These are phyloP conservation scores for Poecilia picta DNA, from an alignment of 2,797 vertebrate genomes.

Conservation along the genomic window DNA sequence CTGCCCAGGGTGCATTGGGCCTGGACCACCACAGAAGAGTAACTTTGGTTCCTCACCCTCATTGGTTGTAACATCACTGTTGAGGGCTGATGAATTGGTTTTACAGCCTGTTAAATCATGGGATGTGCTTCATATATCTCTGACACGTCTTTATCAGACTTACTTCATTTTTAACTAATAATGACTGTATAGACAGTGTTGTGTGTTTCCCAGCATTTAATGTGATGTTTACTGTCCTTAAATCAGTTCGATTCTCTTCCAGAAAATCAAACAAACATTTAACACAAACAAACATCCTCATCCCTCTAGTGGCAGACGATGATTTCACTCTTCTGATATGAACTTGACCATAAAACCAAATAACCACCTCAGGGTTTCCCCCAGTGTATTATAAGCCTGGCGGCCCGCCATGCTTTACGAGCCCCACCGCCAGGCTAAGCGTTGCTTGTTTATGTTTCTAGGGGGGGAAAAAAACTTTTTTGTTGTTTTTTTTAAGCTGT, in stretches of 20 bases:
- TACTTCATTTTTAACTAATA: not conserved
- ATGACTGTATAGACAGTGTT: not conserved
- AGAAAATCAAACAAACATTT: not conserved
- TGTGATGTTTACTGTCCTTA: not conserved
- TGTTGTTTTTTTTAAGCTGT: too few relatives aligned
- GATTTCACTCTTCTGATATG: too few relatives aligned
- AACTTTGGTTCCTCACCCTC: not conserved
- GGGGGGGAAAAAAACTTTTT: too few relatives aligned
- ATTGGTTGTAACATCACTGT: too few relatives aligned
- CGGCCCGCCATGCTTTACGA: too few relatives aligned
- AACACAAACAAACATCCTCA: not conserved
- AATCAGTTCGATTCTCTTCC: not conserved
- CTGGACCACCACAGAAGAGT: not conserved
- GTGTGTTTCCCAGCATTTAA: not conserved
- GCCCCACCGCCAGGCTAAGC: too few relatives aligned
- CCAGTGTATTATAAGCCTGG: too few relatives aligned
- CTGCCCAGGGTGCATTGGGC: not conserved
- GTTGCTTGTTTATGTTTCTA: too few relatives aligned
- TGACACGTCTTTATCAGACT: not conserved
- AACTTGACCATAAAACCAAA: too few relatives aligned
- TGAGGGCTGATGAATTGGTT: not conserved
- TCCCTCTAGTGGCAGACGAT: too few relatives aligned
- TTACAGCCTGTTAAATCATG: not conserved
- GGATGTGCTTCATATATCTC: not conserved
- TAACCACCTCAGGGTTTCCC: too few relatives aligned